Evolutionary conservation across 2,113 vertebrate genomes (phyloP).

Genomic region (Lepisosteus oculatus): DNA sequence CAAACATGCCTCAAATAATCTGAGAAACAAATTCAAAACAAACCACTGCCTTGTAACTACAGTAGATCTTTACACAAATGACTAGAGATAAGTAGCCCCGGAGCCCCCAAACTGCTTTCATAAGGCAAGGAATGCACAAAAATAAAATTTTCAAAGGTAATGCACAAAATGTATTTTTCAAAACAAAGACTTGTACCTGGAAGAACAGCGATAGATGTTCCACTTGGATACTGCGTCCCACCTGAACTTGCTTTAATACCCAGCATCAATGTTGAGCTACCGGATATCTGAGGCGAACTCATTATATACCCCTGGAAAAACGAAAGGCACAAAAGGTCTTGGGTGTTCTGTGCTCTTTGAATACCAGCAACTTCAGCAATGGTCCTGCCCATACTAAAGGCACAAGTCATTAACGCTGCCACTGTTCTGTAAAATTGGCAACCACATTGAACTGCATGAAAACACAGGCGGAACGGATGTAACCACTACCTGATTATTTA

Average conservation of each 20-base stretch:
- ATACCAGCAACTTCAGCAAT: neutral
- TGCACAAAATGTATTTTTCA: neutral
- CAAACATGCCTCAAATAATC: neutral
- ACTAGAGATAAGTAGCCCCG: too few relatives aligned
- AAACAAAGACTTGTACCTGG: constrained; percentile 68
- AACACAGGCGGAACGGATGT: neutral
- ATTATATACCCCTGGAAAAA: constrained; percentile 78
- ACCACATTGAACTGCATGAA: too few relatives aligned
- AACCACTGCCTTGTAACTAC: too few relatives aligned
- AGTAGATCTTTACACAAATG: too few relatives aligned
- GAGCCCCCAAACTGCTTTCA: too few relatives aligned
- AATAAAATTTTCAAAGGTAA: too few relatives aligned
- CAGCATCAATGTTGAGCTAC: constrained; percentile 73
- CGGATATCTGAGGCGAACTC: constrained; percentile 69
- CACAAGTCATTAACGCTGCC: too few relatives aligned
- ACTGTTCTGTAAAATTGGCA: too few relatives aligned
- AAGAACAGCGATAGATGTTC: constrained; percentile 69
- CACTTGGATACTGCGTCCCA: constrained; percentile 73
- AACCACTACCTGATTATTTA: constrained; percentile 75
- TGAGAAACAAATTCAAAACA: neutral
- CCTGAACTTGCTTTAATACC: constrained; percentile 67
- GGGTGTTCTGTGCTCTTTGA: neutral
- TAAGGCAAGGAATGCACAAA: too few relatives aligned
- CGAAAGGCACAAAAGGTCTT: constrained; percentile 18
- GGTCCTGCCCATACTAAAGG: too few relatives aligned